These are phyloP conservation scores for Campopleginae sp. DNA, from an alignment of 2,888 invertebrate species.

Conservation along the genomic window DNA sequence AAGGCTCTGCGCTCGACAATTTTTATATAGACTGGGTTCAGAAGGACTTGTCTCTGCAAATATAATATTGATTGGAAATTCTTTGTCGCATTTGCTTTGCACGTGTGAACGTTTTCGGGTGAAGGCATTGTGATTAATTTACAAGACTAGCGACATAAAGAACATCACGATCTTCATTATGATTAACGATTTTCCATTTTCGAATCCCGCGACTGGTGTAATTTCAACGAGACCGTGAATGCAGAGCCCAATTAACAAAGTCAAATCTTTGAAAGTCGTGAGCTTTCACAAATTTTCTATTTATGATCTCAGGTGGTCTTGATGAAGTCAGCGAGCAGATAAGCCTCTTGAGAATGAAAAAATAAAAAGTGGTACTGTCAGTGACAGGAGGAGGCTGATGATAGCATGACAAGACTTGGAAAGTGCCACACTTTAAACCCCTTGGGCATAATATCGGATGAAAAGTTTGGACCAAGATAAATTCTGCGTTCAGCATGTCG, in stretches of 20 bases:
- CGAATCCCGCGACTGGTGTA: not conserved
- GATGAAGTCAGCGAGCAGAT: conserved; percentile 17
- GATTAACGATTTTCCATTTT: not conserved
- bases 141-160: not conserved
- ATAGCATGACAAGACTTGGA: conserved; percentile 13
- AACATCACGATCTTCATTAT: not conserved
- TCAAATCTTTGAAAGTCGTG: conserved; percentile 31
- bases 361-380: conserved; percentile 39
- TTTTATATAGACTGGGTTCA: conserved; percentile 19
- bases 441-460: conserved; percentile 70
- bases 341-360: conserved; percentile 43
- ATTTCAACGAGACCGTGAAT: not conserved
- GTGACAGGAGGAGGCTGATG: conserved; percentile 43
- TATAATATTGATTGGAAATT: not conserved
- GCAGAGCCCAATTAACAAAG: conserved; percentile 24
- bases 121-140: not conserved
- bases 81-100: not conserved
- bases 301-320: conserved; percentile 63
- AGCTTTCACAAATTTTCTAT: conserved; percentile 69
- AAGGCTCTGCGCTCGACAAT: not conserved
- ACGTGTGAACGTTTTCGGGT: not conserved
- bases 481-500: conserved; percentile 58
- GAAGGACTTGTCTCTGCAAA: conserved; percentile 41
- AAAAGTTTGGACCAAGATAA: conserved; percentile 74
- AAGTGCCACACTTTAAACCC: conserved; percentile 45